Evolutionary conservation across 2,113 vertebrate genomes (phyloP), one percentile per base, ranked within the genome.

Genomic region (Polypterus senegalus): DNA sequence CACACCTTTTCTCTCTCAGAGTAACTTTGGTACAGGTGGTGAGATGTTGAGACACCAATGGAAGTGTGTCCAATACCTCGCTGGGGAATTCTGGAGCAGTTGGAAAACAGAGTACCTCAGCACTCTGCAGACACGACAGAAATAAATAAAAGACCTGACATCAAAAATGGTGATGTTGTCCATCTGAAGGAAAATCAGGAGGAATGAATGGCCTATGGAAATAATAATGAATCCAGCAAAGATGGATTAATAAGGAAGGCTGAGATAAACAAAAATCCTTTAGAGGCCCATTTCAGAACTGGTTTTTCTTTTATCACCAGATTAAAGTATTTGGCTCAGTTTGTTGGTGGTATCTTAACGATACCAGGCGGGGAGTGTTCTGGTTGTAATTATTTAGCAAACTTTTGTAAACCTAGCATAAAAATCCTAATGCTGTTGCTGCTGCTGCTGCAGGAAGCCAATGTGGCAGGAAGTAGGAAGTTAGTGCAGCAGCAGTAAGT

Each of bases 191-290:
- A 62, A 10, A 43, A 46, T 45, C 6, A 27, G 49, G 9, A 58
- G 62, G 10, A 57, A 57, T 11, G 3, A 63, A 11, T 63, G 62
- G 62, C 62, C 55, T n/a, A 57, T 63, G 62, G 62, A 55, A 63
- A 46, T 57, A 45, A 62, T 62, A 43, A 46, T 52, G 46, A 54
- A 62, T 47, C 48, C n/a, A 52, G 51, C 51, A 52, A 52, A 4
- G 51, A 52, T 4, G 3, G 51, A 52, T 8, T 52, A 10, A 10
- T 52, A 3, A 52, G 51, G 4, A 52, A 52, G 10, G 51, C 4
- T 7, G 51, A 52, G 51, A 10, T 52, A 10, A 52, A 52, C 51
- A 52, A 3, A 52, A 10, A 52, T 10, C 51, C 10, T 52, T 10
- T 52, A 7, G 3, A 52, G 51, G 10, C 51, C 51, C 51, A 3